Evolutionary conservation across 2,113 vertebrate genomes (phyloP).

Genomic region (Romanogobio albipinnatus): DNA sequence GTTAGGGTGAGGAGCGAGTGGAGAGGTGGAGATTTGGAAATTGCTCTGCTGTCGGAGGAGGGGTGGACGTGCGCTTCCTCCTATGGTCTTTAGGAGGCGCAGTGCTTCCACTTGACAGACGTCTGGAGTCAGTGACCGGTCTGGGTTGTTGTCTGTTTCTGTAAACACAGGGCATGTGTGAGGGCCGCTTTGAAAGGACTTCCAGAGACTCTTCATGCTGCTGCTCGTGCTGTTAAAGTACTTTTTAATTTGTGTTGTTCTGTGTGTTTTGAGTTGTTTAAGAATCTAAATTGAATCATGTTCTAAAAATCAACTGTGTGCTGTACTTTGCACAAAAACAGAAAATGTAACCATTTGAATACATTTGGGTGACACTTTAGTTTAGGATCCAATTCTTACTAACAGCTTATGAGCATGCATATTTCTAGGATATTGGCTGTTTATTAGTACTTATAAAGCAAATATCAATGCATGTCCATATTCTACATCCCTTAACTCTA

Average conservation of each 20-base stretch:
- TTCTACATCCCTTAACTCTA: too few species aligned
- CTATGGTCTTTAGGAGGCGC: slow-evolving; percentile 87
- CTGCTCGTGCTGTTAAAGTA: not conserved
- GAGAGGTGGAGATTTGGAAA: slow-evolving; percentile 2
- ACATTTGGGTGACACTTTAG: too few species aligned
- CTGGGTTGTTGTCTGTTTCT: slow-evolving; percentile 21
- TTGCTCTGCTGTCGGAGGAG: slow-evolving; percentile 28
- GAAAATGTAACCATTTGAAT: not conserved
- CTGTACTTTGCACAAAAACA: not conserved
- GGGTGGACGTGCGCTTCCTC: slow-evolving; percentile 57
- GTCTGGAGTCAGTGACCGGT: slow-evolving; percentile 3
- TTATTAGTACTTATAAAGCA: too few species aligned
- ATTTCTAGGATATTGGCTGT: too few species aligned
- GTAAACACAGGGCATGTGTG: slow-evolving; percentile 39
- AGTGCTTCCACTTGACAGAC: slow-evolving; percentile 80
- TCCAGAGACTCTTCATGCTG: not conserved
- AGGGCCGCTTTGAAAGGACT: slow-evolving; percentile 9
- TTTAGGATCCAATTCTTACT: too few species aligned
- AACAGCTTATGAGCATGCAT: too few species aligned
- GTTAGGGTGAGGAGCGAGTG: slow-evolving; percentile 63
- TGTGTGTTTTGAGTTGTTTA: not conserved
- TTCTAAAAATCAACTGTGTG: not conserved
- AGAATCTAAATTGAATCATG: not conserved
- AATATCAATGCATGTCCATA: too few species aligned
- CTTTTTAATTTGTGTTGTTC: not conserved